Percentiles rank a stretch among this genome's conserved stretches.
Conservation (phyloP, 2,888 invertebrate genomes). For the Eristalis tenax region DNA sequence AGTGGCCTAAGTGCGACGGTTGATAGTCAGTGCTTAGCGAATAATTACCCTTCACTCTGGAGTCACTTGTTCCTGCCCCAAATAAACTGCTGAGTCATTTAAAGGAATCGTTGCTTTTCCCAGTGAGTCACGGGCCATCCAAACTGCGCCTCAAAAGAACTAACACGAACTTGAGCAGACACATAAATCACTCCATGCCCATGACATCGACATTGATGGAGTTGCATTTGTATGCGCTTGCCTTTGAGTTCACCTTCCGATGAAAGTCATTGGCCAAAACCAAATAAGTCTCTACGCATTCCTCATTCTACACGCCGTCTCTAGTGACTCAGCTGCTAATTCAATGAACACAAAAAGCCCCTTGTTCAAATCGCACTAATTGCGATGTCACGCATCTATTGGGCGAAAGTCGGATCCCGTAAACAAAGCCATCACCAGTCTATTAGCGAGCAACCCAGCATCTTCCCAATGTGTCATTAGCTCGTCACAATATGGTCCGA, state of each 20-base stretch:
- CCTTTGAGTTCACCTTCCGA: neutral
- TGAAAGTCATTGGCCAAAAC: neutral
- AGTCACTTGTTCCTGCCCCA: too few species aligned
- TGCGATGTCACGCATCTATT: neutral
- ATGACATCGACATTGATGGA: too few species aligned
- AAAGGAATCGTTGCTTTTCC: too few species aligned
- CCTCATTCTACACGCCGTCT: neutral
- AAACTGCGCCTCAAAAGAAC: too few species aligned
- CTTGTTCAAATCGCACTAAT: neutral
- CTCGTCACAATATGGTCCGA: neutral
- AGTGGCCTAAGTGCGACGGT: too few species aligned
- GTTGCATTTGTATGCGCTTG: too few species aligned
- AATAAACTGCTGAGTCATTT: too few species aligned
- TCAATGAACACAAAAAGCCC: neutral
- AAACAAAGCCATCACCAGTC: neutral
- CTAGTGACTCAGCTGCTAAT: neutral
- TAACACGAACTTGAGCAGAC: too few species aligned
- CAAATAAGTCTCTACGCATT: neutral
- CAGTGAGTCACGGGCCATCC: too few species aligned
- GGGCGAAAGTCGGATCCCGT: neutral
- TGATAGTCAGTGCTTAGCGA: too few species aligned
- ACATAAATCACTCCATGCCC: too few species aligned
- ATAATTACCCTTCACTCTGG: too few species aligned
- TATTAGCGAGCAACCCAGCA: neutral
- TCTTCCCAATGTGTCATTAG: slow-evolving; percentile 1